Evolutionary conservation across 1,140 invertebrate genomes (phyloP).

Genomic region (Carposina sasakii): DNA sequence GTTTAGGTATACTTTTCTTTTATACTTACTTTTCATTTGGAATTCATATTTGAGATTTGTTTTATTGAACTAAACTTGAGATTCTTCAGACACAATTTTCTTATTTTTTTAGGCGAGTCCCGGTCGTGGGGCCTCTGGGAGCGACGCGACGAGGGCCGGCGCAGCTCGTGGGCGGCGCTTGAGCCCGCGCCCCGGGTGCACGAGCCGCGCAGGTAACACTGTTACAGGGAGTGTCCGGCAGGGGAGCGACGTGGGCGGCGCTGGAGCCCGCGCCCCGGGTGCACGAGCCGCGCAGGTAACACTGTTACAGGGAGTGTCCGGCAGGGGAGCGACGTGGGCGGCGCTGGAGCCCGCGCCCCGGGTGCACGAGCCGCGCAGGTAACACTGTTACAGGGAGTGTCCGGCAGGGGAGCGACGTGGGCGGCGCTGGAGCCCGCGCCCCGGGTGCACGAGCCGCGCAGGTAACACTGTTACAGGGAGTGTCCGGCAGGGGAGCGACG

Average conservation of each 20-base stretch:
- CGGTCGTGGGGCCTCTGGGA: constrained; percentile 66
- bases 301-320: constrained; percentile 27
- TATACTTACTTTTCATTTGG: too few species aligned
- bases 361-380: constrained; percentile 74
- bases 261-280: too few species aligned
- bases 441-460: constrained; percentile 70
- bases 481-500: neutral
- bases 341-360: constrained; percentile 79
- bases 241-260: neutral
- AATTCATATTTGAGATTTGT: too few species aligned
- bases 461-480: constrained; percentile 33
- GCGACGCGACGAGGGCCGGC: constrained; percentile 74
- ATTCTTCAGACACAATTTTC: too few species aligned
- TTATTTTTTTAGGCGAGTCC: constrained; percentile 44
- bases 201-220: constrained; percentile 69
- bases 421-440: constrained; percentile 82
- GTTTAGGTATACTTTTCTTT: too few species aligned
- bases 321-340: constrained; percentile 85
- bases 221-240: neutral
- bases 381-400: neutral
- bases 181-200: constrained; percentile 74
- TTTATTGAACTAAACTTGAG: too few species aligned
- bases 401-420: constrained; percentile 49
- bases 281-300: neutral
- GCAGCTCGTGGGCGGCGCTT: constrained; percentile 87